phyloP scores from a whole-genome alignment of 2,888 invertebrate genomes.

The Hylaea fasciaria region DNA sequence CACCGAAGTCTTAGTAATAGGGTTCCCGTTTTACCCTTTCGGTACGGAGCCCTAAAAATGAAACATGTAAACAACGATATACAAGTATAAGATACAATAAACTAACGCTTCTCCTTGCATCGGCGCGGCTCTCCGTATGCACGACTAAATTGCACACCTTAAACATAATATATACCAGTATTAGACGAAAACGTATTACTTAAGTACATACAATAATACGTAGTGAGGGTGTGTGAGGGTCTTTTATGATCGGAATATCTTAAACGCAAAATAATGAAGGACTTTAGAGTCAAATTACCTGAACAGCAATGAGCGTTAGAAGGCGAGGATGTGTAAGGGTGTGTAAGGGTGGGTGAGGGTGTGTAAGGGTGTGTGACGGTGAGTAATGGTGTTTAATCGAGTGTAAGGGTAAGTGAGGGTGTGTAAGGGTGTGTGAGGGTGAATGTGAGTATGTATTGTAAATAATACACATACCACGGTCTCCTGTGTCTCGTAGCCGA shows the following conservation, averaged over 20 bases:
- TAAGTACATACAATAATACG: no score
- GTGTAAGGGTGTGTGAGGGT: no score
- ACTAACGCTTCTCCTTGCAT: conserved; percentile 67
- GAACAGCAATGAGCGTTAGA: not conserved
- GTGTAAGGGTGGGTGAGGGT: no score
- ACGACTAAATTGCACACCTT: conserved; percentile 61
- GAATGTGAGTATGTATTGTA: not conserved
- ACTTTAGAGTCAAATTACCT: no score
- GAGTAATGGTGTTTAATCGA: not conserved
- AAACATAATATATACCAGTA: conserved; percentile 16
- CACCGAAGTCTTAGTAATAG: no score
- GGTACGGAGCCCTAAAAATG: no score
- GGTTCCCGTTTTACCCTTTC: no score
- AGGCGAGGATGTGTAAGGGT: not conserved
- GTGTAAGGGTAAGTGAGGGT: no score
- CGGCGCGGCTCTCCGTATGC: conserved; percentile 55
- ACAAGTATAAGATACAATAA: not conserved
- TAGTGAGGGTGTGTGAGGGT: no score
- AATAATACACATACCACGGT: conserved; percentile 45
- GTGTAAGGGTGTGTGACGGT: no score
- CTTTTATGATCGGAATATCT: no score
- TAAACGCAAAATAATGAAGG: no score
- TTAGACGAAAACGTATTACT: not conserved
- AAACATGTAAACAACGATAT: not conserved
- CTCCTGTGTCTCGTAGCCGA: conserved; percentile 65